phyloP scores from a whole-genome alignment of 2,113 vertebrate species.

The Platycercus adscitus region DNA sequence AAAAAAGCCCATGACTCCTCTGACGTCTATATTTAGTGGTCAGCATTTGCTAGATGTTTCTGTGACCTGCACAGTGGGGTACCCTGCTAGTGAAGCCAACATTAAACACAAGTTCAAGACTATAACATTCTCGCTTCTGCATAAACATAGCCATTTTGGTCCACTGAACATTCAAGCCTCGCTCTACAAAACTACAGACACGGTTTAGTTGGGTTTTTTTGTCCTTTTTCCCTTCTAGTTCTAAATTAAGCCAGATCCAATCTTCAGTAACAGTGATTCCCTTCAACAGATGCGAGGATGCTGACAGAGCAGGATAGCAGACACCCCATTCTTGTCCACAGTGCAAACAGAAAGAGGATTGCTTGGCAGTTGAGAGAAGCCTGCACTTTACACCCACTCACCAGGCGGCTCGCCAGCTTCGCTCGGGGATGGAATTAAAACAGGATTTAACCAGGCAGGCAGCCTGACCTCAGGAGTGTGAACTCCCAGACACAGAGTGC shows the following conservation, averaged over 20 bases:
- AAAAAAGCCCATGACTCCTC: conserved; percentile 40
- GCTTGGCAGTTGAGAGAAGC: conserved; percentile 7
- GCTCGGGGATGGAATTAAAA: conserved; percentile 32
- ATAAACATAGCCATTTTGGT: not conserved
- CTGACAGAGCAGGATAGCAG: not conserved
- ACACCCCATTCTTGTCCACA: not conserved
- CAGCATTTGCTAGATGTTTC: conserved; percentile 28
- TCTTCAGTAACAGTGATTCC: not conserved
- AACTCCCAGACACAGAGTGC: conserved; percentile 13
- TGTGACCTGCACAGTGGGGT: not conserved
- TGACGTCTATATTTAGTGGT: conserved; percentile 46
- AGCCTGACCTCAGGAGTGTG: conserved; percentile 29
- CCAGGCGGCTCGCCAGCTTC: conserved; percentile 29
- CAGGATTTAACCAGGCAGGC: conserved; percentile 21
- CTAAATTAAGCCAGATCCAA: not conserved
- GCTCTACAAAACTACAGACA: not conserved
- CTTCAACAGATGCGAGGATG: not conserved
- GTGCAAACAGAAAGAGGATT: not conserved
- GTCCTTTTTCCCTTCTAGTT: not conserved
- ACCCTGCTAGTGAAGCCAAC: not conserved
- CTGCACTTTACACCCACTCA: conserved; percentile 44
- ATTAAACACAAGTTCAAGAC: not conserved
- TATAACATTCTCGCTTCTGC: not conserved
- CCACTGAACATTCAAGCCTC: not conserved
- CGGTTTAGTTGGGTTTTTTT: not conserved